Conservation (phyloP, 2,113 vertebrate genomes). For the Sciurus niger region DNA sequence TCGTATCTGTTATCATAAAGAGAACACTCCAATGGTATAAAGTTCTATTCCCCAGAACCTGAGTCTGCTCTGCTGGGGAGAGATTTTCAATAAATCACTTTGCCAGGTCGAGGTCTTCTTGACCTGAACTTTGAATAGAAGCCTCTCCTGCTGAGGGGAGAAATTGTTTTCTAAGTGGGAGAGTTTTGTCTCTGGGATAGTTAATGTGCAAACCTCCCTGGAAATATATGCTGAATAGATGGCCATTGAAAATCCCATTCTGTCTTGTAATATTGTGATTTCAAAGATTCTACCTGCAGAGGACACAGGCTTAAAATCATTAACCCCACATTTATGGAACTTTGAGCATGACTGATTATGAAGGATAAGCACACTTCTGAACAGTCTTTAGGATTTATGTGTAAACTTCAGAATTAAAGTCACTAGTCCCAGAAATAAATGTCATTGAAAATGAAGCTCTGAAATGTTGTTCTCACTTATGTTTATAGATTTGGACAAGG, state of each 20-base stretch:
- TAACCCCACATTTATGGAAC: background rate
- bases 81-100: constrained; percentile 23
- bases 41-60: background rate
- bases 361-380: background rate
- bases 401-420: constrained; percentile 7
- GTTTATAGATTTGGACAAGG: background rate
- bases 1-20: constrained; percentile 6
- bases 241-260: background rate
- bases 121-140: constrained; percentile 57
- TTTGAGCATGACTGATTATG: background rate
- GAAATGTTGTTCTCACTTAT: background rate
- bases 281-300: background rate
- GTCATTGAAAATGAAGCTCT: background rate
- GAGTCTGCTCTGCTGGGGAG: background rate
- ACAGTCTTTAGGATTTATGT: background rate
- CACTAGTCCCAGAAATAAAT: background rate
- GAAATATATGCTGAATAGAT: background rate
- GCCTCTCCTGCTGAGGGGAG: constrained; percentile 34
- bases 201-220: background rate
- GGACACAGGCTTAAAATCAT: background rate
- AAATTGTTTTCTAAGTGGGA: constrained; percentile 36
- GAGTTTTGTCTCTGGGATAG: constrained; percentile 22
- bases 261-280: background rate
- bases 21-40: background rate
- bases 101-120: constrained; percentile 35